Conservation (phyloP, 2,888 invertebrate species). For the Rhodophaea formosa region DNA sequence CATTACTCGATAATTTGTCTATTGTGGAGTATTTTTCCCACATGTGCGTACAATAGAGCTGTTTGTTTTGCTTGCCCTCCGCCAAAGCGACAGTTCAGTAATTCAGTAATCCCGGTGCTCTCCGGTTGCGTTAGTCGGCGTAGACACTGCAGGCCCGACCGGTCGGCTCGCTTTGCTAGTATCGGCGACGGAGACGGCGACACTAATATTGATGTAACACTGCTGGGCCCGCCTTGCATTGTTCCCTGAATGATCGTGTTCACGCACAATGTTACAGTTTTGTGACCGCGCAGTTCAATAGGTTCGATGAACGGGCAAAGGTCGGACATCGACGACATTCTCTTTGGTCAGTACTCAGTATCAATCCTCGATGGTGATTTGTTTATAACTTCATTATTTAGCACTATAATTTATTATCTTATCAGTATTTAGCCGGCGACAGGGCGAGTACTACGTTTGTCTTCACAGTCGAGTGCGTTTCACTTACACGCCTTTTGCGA, state of each 20-base stretch:
- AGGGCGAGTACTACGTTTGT: conserved; percentile 37
- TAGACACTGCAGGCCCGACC: conserved; percentile 57
- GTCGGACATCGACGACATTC: conserved; percentile 48
- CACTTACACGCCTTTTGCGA: conserved; percentile 48
- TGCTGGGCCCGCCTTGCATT: conserved; percentile 25
- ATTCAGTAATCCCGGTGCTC: conserved; percentile 38
- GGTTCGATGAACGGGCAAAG: conserved; percentile 60
- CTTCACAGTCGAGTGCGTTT: conserved; percentile 48
- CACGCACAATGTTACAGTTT: conserved; percentile 42
- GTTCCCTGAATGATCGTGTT: conserved; percentile 37
- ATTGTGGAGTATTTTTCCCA: conserved; percentile 70
- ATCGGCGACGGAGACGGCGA: conserved; percentile 40
- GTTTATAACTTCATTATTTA: conserved; percentile 40
- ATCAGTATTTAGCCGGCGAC: conserved; percentile 50
- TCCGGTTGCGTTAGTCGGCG: conserved; percentile 40
- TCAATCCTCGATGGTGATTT: conserved; percentile 29
- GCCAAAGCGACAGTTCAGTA: conserved; percentile 47
- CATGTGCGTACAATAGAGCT: conserved; percentile 64
- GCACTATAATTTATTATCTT: conserved; percentile 53
- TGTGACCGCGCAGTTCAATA: conserved; percentile 37
- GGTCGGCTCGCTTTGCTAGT: conserved; percentile 55
- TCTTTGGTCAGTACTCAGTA: conserved; percentile 53
- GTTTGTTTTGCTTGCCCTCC: conserved; percentile 65
- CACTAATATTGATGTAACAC: conserved; percentile 46
- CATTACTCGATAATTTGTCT: conserved; percentile 50